Base-by-base conservation (phyloP, 2,888 invertebrate species). In the Candidula unifasciata region DNA sequence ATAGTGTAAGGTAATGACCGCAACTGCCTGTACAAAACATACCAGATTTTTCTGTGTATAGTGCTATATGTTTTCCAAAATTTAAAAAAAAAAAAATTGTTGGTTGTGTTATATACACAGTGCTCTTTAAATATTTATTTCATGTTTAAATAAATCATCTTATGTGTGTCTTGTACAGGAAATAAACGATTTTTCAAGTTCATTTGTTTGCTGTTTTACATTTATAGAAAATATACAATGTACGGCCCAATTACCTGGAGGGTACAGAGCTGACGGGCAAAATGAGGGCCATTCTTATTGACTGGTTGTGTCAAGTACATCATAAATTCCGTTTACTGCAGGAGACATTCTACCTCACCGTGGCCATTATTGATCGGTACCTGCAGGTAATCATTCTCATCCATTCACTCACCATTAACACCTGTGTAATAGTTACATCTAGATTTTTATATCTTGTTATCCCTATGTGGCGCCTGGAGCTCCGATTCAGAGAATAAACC, bases 301-400 rank as follows among this genome's bases (percentile, higher is more conserved):
- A 99, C 93, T 99, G 99, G 99, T 95, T 99, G 81, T 96, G 97
- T 30, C 97, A 97, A 91, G 97, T 99, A 13, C 97, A 98, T 90
- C 94, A 95, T 78, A 96, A 97, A 92, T 99, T 98, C 94, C 96
- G 96, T 87, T 95, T 98, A 81, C 94, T 96, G n/a, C 95, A 96
- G 82, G 99, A 99, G 94, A 98, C 98, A 16, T 96, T 98, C 86
- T 97, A 97, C 93, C 94, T 98, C 91, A 96, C 97, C 83, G 96
- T 98, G 82, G 96, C 96, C 88, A 96, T 98, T 27, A 95, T 98
- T 89, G 99, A 99, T 94, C 95, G 97, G 92, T 98, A 97, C 94
- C 95, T 99, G 88, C 96, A 97, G 95, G 96, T 96, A 90, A 87
- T 35, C 16, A 30, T 5, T 76, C 35, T 37, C 33, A 21, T 13